These are phyloP conservation scores for Phylloscopus whistleri DNA, from an alignment of 2,113 vertebrate species.

Conservation along the genomic window DNA sequence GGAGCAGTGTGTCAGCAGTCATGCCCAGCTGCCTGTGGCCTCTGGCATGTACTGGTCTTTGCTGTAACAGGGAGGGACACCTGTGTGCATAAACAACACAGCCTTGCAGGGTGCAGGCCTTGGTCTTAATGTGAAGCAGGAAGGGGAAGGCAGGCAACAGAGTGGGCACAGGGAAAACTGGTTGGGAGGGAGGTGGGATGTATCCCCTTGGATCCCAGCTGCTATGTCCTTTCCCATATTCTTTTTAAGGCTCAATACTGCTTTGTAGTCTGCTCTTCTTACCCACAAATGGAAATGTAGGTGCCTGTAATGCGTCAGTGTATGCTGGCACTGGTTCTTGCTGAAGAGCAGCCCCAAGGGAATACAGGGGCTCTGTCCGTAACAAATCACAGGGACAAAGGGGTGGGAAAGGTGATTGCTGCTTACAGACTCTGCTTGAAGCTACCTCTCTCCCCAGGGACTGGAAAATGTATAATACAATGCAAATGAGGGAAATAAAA, in stretches of 20 bases:
- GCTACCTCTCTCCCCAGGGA: background rate
- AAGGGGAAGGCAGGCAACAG: background rate
- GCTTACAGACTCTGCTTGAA: background rate
- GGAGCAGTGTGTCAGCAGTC: background rate
- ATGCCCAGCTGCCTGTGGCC: background rate
- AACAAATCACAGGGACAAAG: background rate
- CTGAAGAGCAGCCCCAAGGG: background rate
- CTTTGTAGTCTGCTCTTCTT: background rate
- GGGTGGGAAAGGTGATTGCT: background rate
- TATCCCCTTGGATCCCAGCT: background rate
- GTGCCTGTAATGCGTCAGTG: background rate
- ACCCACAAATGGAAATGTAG: background rate
- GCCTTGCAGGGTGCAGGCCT: background rate
- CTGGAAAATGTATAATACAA: constrained; percentile 2
- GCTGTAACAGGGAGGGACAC: background rate
- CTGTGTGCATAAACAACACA: background rate
- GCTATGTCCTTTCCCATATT: background rate
- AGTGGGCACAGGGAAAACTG: background rate
- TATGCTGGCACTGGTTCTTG: background rate
- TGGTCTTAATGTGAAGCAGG: background rate
- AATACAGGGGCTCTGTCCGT: rapidly evolving
- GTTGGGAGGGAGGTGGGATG: background rate
- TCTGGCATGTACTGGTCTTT: background rate
- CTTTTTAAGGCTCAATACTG: background rate
- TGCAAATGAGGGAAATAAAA: constrained; percentile 12